phyloP scores from a whole-genome alignment of 1,140 invertebrate species.

The Anoplolepis gracilipes region DNA sequence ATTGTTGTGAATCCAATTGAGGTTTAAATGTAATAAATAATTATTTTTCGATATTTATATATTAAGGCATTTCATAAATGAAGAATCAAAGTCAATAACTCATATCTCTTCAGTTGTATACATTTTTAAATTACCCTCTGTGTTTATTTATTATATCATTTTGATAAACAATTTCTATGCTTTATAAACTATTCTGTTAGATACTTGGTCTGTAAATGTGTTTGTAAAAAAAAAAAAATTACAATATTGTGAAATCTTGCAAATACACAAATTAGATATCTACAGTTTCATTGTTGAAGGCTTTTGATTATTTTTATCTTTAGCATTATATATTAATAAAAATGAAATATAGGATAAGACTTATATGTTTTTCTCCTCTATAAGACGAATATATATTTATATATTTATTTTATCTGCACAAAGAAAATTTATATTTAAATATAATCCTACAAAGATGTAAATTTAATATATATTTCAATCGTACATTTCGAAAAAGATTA shows the following conservation, averaged over 20 bases:
- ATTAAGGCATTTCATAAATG: constrained; percentile 25
- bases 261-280: neutral
- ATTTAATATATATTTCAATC: too few species aligned
- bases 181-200: neutral
- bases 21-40: constrained; percentile 67
- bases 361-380: neutral
- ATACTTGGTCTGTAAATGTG: neutral
- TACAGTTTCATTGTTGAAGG: neutral
- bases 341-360: constrained; percentile 8
- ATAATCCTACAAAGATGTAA: neutral
- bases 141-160: constrained; percentile 26
- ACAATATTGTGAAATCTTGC: neutral
- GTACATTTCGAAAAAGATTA: too few species aligned
- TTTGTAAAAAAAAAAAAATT: neutral
- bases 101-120: neutral
- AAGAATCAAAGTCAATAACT: neutral
- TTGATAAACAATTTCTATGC: neutral
- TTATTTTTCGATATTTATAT: constrained; percentile 18
- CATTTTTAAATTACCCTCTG: neutral
- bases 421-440: neutral
- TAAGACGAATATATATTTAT: neutral
- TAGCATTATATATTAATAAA: neutral
- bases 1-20: constrained; percentile 81
- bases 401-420: neutral
- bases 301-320: constrained; percentile 11